Evolutionary conservation across 2,797 vertebrate genomes (phyloP), one percentile per base, ranked within the genome.

Genomic region (Basileuterus tristriatus): DNA sequence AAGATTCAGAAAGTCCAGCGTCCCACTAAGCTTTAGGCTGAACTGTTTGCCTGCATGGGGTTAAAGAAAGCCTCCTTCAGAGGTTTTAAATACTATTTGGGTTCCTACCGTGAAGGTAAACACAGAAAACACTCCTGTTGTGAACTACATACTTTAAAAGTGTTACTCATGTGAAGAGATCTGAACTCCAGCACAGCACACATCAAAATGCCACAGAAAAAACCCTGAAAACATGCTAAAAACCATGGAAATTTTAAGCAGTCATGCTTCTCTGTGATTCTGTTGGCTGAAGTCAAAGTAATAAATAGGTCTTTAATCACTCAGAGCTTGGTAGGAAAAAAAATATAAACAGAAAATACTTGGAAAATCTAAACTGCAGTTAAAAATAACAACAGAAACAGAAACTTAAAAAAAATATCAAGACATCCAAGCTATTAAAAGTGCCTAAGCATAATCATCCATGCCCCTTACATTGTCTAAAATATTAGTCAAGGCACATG

Each of bases 21-120:
- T 56, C 56, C 71, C 37, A 62, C 65, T 71, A 74, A 91, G 68
- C 30, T 62, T 43, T 52, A 46, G 34, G 20, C 41, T 76, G 59
- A 89, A 59, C 34, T 60, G 18, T 37, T 83, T 74, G 72, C 34
- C 53, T 87, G 26, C 44, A 76, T 23, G n/a, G 89, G 77, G 93
- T 95, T 96, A 95, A 96, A 83, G 64, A 77, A 80, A 91, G 32
- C 44, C 90, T 83, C 58, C 86, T 94, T 93, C 78, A 71, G 71
- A 87, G 46, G n/a, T 91, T 94, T 94, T 82, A 62, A 93, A 85
- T 81, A 59, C 67, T 88, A 27, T 72, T 83, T 2, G 4, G 15
- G n/a, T 59, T 94, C 87, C 93, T 74, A 49, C 27, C 29, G 90
- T 71, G 87, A 92, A 24, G 49, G 29, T 74, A 91, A 96, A 95